A percentile compares a stretch with the other conserved stretches of the same genome.
Evolutionary conservation across 2,797 vertebrate genomes (phyloP).

Genomic region (Malurus leucopterus): DNA sequence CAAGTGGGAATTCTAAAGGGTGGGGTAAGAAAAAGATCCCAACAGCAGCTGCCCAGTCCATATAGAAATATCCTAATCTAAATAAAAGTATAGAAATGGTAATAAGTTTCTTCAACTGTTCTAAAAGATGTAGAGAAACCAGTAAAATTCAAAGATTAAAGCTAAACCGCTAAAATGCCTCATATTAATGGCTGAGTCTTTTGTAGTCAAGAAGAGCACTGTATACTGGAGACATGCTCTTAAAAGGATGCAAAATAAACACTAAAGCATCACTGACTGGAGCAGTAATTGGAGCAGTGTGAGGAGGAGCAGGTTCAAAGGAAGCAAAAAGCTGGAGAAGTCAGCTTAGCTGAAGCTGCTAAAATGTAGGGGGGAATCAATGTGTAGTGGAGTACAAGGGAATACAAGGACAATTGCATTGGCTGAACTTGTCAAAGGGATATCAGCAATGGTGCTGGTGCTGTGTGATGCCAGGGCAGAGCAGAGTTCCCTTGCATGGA

Average conservation of each 20-base stretch:
- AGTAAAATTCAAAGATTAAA: not conserved
- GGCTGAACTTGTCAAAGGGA: not conserved
- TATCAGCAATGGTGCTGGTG: fast-evolving
- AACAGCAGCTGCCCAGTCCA: not conserved
- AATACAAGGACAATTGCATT: not conserved
- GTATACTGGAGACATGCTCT: not conserved
- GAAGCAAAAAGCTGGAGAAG: not conserved
- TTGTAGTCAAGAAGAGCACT: not conserved
- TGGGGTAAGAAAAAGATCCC: not conserved
- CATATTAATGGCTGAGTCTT: not conserved
- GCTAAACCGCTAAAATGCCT: not conserved
- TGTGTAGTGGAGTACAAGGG: not conserved
- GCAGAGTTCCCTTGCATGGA: not conserved
- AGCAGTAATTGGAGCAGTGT: not conserved
- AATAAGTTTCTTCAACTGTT: not conserved
- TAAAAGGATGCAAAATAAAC: conserved; percentile 5
- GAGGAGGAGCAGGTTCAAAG: not conserved
- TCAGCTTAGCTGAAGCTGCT: not conserved
- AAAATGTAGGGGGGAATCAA: not conserved
- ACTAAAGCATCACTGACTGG: not conserved
- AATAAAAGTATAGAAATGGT: not conserved
- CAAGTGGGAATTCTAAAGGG: not conserved
- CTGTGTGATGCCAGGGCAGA: fast-evolving
- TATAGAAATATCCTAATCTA: not conserved
- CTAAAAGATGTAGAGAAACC: not conserved